phyloP scores from a whole-genome alignment of 2,888 invertebrate genomes.

The Aporophyla nigra region DNA sequence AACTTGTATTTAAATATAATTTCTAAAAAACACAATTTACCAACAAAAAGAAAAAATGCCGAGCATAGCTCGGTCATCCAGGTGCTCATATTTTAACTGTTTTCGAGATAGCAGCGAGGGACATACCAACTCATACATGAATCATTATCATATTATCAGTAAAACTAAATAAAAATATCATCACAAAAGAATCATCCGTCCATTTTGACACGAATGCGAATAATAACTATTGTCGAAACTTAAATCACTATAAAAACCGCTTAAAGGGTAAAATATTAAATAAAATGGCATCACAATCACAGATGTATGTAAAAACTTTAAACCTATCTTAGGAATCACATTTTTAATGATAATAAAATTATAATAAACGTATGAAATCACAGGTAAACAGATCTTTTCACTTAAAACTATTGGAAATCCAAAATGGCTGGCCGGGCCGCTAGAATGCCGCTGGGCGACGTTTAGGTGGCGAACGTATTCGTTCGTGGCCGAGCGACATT shows the following conservation, averaged over 20 bases:
- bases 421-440: slow-evolving; percentile 66
- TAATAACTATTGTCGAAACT: slow-evolving; percentile 76
- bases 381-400: slow-evolving; percentile 82
- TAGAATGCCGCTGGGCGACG: slow-evolving; percentile 51
- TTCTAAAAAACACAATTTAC: no score
- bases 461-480: slow-evolving; percentile 53
- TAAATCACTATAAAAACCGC: slow-evolving; percentile 78
- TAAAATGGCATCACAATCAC: slow-evolving; percentile 88
- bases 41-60: no score
- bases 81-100: neutral
- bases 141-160: slow-evolving; percentile 59
- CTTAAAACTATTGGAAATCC: slow-evolving; percentile 83
- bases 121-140: slow-evolving; percentile 55
- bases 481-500: slow-evolving; percentile 57
- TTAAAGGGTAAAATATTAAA: slow-evolving; percentile 78
- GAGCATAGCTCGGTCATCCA: no score
- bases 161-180: slow-evolving; percentile 72
- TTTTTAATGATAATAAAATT: slow-evolving; percentile 78
- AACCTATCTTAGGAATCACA: slow-evolving; percentile 82
- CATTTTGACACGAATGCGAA: slow-evolving; percentile 47
- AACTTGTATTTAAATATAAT: no score
- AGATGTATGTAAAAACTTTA: slow-evolving; percentile 83
- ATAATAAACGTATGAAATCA: slow-evolving; percentile 85
- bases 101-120: neutral
- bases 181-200: slow-evolving; percentile 66